Conservation (phyloP, 2,113 vertebrate genomes). For the Ptyas mucosa region DNA sequence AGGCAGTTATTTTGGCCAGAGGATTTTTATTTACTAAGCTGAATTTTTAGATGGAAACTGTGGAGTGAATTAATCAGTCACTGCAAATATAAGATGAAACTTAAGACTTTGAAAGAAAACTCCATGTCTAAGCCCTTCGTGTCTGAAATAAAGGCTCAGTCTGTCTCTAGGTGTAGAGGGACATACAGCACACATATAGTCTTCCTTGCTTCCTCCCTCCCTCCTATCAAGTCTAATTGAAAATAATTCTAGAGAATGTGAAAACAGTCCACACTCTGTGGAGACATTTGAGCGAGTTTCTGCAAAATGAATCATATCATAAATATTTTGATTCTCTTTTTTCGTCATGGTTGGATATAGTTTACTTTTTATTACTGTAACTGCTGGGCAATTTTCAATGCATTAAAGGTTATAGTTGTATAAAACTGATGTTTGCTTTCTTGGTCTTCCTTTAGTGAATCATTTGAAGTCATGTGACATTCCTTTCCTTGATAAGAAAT, state of each 20-base stretch:
- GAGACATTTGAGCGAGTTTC: background rate
- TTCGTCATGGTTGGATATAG: background rate
- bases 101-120: background rate
- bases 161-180: background rate
- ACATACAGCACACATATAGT: background rate
- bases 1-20: background rate
- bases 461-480: conserved; percentile 13
- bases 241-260: background rate
- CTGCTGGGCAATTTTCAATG: conserved; percentile 16
- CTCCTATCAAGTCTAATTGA: background rate
- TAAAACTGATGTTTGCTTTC: background rate
- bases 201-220: background rate
- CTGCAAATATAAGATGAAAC: background rate
- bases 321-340: conserved; percentile 7
- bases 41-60: background rate
- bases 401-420: background rate
- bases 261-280: background rate
- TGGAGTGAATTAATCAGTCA: background rate
- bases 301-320: background rate
- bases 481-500: background rate
- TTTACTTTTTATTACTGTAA: background rate
- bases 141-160: background rate
- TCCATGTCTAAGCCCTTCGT: background rate
- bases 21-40: background rate
- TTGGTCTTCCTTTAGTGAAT: conserved; percentile 12